Base-by-base conservation (phyloP, 2,888 invertebrate genomes). In the Apoderus coryli region DNA sequence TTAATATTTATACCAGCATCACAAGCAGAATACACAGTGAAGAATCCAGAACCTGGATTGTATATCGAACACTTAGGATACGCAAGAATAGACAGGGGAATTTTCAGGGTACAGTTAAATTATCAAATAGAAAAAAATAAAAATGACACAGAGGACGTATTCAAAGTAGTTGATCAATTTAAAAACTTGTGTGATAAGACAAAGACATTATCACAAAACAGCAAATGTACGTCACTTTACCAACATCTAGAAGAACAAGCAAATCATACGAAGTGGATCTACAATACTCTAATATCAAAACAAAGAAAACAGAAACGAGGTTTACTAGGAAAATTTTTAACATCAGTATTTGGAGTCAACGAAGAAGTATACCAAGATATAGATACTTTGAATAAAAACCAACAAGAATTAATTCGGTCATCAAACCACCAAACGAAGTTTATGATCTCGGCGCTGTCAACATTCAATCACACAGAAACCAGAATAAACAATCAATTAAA, bases 401-500 rank as follows among this genome's bases (percentile, higher is more conserved):
- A 19, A 6, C 19, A 19, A 19, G 9, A 19, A 9, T 27, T 5
- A 27, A 27, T 27, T 9, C 10, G 14, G 10, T n/a, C 27, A 13
- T 27, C 27, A 9, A 27, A 6, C 10, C 10, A 27, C 10, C 27
- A 27, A 27, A 27, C 27, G 9, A 27, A 10, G 14, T 27, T 27
- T 10, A 27, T 27, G 27, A n/a, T 27, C 10, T 14, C 10, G 10
- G 27, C 7, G 5, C 14, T 13, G 14, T 10, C 27, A 6, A 27
- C 27, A 5, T 27, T 27, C 13, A 27, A 27, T 14, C 12, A 27
- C 6, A 27, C 14, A 9, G 27, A 27, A 12, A 5, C 11, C 11
- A 27, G 14, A 27, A 27, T 27, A n/a, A 27, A 27, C 27, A 27
- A 14, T 27, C 27, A 27, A 27, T 5, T 24, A 6, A 4, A 24